Base-by-base conservation (phyloP, 2,888 invertebrate species). In the Drosophila rellima region DNA sequence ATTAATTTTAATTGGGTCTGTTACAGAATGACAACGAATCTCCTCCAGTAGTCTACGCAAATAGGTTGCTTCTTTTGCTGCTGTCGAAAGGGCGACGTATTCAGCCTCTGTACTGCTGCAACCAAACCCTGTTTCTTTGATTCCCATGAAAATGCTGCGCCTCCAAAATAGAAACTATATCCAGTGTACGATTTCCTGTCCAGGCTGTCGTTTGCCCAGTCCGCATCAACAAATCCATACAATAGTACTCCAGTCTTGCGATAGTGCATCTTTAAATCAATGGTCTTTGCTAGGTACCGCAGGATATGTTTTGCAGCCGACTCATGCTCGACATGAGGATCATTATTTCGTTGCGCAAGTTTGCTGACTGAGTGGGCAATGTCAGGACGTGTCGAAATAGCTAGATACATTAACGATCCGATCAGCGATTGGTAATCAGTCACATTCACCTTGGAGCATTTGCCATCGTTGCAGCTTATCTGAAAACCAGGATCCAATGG, bases 251-350 rank as follows among this genome's bases (percentile, higher is more conserved):
- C 35, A 15, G 45, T 56, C 23, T 56, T 56, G 4, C 23, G 23
- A 20, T 35, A 56, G 15, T 61, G 65, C 1, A 75, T 51, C 31
- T 67, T 74, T 2, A 39, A 33, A 63, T 79, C 55, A 1, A 52
- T 57, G 7, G 69, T 74, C 23, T 55, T 63, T 20, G 61, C 52
- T 23, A 82, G 47, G 45, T 83, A 77, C 15, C 74, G 63, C 15
- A 82, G 39, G 26, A 82, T 29, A 42, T 71, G 79, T 37, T 73
- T 75, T 13, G 69, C 71, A 13, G 65, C 78, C 3, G 48, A 48
- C 51, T 76, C 37, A 47, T 80, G 79, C 37, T 83, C 83, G 1
- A 17, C 13, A 55, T 82, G 77, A 8, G 82, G 78, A 48, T 80
- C 57, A 0, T 23, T 68, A 23, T 75, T 86, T 5, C 47, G 64